phyloP scores from a whole-genome alignment of 2,888 invertebrate species.

The Syrista parreyssii region DNA sequence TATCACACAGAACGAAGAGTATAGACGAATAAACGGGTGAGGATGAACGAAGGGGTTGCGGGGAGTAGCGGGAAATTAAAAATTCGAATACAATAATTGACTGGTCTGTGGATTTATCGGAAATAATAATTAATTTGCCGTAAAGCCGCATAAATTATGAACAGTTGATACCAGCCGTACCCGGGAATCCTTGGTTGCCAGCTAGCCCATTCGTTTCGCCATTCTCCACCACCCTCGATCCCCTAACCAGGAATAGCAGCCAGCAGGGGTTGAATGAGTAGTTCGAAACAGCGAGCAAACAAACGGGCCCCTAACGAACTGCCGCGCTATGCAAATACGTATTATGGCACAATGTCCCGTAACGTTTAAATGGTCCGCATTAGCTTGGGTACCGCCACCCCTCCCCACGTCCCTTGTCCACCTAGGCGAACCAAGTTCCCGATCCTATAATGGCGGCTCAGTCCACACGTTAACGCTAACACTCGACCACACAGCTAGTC shows the following conservation, averaged over 20 bases:
- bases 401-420: neutral
- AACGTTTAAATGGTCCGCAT: conserved; percentile 57
- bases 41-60: too few species aligned
- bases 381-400: conserved; percentile 31
- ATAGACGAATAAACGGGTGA: too few species aligned
- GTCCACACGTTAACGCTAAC: too few species aligned
- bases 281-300: conserved; percentile 44
- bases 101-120: conserved; percentile 30
- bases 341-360: conserved; percentile 48
- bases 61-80: neutral
- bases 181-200: too few species aligned
- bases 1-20: too few species aligned
- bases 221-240: too few species aligned
- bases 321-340: conserved; percentile 48
- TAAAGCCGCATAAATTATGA: conserved; percentile 41
- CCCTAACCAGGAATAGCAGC: too few species aligned
- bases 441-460: too few species aligned
- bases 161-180: neutral
- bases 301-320: conserved; percentile 60
- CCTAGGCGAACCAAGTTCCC: neutral
- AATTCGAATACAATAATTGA: conserved; percentile 15
- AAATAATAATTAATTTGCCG: conserved; percentile 40
- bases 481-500: too few species aligned
- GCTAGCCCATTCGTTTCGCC: too few species aligned
- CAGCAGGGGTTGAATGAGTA: neutral